Evolutionary conservation across 2,113 vertebrate species (phyloP), one percentile per base, ranked within the genome.

Genomic region (Tricholaema leucomelas): DNA sequence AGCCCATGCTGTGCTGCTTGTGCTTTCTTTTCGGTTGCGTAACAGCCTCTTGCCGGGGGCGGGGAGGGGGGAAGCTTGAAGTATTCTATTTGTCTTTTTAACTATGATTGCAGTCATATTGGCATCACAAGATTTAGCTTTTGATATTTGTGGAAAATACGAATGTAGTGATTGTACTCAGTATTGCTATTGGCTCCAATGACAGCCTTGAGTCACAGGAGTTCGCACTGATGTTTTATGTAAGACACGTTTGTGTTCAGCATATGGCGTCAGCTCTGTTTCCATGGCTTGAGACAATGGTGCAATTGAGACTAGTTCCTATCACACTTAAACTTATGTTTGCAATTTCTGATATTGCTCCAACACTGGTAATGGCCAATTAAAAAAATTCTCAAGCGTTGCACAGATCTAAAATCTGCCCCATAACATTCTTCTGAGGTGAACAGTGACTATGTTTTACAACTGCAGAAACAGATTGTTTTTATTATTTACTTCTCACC

Each of bases 71-170:
- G 3, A 61, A 69, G 40, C 58, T 94, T 79, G 28, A 30, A 85
- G 46, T 80, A 9, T 95, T 95, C 77, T 23, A 21, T 95, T 92
- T 86, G 60, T 92, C 67, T 93, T 93, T 94, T 55, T 48, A 95
- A 76, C 87, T 76, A 7, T 69, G 69, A 67, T 80, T 85, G 85
- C 92, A 86, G 92, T 96, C 95, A 46, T 94, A 52, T 73, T 91
- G 75, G 72, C 91, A 96, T 97, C 94, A 94, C 91, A 95, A 93
- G 92, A 89, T 92, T 80, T 77, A 91, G 89, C 52, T 88, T 66
- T 81, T 88, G 65, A 70, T 91, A 46, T 72, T 86, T 31, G 74
- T 87, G 88, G 89, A 66, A 92, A 73, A 70, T 92, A 42, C 90
- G 88, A 95, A 94, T 95, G 48, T 75, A 95, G 60, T 1, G 6